phyloP scores from a whole-genome alignment of 2,113 vertebrate species.

The Scartelaos histophorus region DNA sequence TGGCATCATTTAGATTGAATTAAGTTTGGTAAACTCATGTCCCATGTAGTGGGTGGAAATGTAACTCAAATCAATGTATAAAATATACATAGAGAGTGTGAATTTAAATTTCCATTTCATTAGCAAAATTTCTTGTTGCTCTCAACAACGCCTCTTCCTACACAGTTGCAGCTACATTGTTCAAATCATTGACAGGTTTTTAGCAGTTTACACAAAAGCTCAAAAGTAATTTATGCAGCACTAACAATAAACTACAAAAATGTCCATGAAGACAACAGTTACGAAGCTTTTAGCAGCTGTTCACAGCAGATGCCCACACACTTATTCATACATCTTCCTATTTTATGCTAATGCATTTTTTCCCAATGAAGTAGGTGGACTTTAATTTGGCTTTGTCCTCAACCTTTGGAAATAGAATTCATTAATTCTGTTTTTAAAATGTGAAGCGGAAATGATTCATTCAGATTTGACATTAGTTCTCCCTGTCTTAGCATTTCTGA shows the following conservation, averaged over 20 bases:
- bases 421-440: conserved; percentile 45
- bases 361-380: conserved; percentile 14
- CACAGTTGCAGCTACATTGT: conserved; percentile 6
- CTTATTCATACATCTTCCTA: not conserved
- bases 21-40: not conserved
- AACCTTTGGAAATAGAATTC: conserved; percentile 19
- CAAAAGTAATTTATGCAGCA: conserved; percentile 1
- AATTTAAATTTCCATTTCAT: conserved; percentile 1
- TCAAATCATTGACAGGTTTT: conserved; percentile 7
- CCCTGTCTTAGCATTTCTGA: not conserved
- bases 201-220: not conserved
- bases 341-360: conserved; percentile 9
- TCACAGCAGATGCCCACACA: conserved; percentile 4
- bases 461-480: not conserved
- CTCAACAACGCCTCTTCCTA: not conserved
- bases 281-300: not conserved
- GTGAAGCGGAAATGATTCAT: conserved; percentile 16
- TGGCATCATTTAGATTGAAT: not conserved
- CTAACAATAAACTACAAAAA: conserved; percentile 7
- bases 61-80: not conserved
- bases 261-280: not conserved
- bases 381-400: conserved; percentile 13
- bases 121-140: not conserved
- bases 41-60: not conserved
- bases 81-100: not conserved